Evolutionary conservation across 1,140 invertebrate species (phyloP), one percentile per base, ranked within the genome.

Genomic region (Araneus ventricosus): DNA sequence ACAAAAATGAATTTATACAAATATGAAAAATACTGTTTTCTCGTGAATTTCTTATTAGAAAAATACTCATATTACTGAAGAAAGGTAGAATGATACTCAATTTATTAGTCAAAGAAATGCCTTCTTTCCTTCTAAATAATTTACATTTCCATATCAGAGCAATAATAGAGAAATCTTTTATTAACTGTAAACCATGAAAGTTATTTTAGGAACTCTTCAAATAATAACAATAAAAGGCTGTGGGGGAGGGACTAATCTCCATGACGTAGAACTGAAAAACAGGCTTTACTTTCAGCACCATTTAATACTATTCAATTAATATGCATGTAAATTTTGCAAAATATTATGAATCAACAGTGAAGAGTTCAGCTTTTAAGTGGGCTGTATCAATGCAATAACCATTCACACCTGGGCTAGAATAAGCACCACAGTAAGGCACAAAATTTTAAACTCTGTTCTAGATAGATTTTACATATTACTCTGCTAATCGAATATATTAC

Each of bases 401-500:
- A 8, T 84, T 41, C 30, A 75, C 70, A 5, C 8, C 52, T n/a
- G 59, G 63, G 86, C 63, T 80, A 79, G 14, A 80, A 37, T 87
- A 87, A 92, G 91, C 91, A 93, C 91, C 91, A 87, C 39, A 57
- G 39, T 93, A 93, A 93, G 91, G 91, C 91, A 93, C 91, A 93
- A 37, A 87, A 39, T 87, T 93, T 75, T 52, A 41, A 84, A 84
- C 45, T 45, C 39, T 84, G 39, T 30, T 27, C 82, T 84, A 84
- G 27, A 75, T 75, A 75, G 30, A 75, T 75, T 37, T 34, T 37
- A 34, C 3, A 20, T 75, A 75, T 75, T 75, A 34, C 10, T n/a
- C 37, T 75, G 30, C 70, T 75, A 75, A 20, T 75, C 4, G 70
- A 75, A 34, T 75, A 75, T 37, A 75, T 75, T 75, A 75, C 70